Evolutionary conservation across 1,140 invertebrate species (phyloP).

Genomic region (Panagrolaimus sp.): DNA sequence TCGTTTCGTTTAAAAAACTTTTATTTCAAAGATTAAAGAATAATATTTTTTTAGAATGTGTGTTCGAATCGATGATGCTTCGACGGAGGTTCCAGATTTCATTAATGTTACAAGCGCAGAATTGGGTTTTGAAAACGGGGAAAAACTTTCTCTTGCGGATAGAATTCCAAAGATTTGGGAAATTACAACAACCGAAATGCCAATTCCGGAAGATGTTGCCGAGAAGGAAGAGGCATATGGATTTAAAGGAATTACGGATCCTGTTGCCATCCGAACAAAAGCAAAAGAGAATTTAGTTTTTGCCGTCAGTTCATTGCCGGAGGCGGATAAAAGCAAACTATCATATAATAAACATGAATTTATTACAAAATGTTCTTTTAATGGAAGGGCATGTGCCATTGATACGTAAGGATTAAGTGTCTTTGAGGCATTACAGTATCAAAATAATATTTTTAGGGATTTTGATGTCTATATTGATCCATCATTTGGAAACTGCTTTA

Average conservation of each 20-base stretch:
- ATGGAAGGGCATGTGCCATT: slow-evolving; percentile 53
- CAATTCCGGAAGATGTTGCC: slow-evolving; percentile 43
- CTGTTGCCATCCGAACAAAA: slow-evolving; percentile 53
- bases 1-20: too few species aligned
- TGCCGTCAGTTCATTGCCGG: slow-evolving; percentile 46
- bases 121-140: neutral
- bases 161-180: slow-evolving; percentile 17
- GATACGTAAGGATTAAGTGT: slow-evolving; percentile 44
- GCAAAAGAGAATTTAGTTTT: slow-evolving; percentile 56
- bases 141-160: neutral
- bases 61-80: slow-evolving; percentile 51
- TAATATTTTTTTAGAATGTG: slow-evolving; percentile 47
- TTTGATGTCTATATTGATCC: slow-evolving; percentile 56
- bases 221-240: slow-evolving; percentile 54
- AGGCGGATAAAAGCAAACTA: slow-evolving; percentile 47
- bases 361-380: slow-evolving; percentile 59
- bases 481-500: slow-evolving; percentile 57
- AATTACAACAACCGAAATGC: slow-evolving; percentile 28
- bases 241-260: slow-evolving; percentile 39
- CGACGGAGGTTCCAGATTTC: neutral
- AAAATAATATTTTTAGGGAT: slow-evolving; percentile 42
- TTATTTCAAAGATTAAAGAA: neutral
- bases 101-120: neutral
- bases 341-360: slow-evolving; percentile 55
- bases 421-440: slow-evolving; percentile 9